Percentiles rank a stretch among this genome's conserved stretches.
Conservation (phyloP, 2,113 vertebrate genomes). For the Zapornia atra region DNA sequence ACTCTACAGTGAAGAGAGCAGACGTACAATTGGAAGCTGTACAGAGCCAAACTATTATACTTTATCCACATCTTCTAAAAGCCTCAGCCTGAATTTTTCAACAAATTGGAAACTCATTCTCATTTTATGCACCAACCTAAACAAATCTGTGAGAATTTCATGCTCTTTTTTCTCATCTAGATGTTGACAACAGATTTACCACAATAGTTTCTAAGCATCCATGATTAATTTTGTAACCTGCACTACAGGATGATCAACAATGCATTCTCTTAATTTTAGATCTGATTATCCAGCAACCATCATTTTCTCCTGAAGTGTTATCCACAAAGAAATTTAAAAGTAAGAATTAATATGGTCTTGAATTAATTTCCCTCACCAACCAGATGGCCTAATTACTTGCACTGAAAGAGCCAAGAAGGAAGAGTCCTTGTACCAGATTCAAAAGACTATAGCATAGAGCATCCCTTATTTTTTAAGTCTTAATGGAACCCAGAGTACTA, state of each 20-base stretch:
- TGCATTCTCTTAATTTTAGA: conserved; percentile 33
- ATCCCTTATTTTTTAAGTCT: not conserved
- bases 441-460: not conserved
- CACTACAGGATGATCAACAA: not conserved
- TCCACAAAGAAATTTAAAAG: conserved; percentile 36
- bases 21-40: not conserved
- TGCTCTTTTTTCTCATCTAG: not conserved
- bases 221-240: conserved; percentile 23
- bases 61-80: not conserved
- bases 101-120: not conserved
- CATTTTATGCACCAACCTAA: not conserved
- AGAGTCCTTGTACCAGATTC: not conserved
- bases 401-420: conserved; percentile 13
- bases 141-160: not conserved
- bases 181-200: not conserved
- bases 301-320: conserved; percentile 19
- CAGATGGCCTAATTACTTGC: conserved; percentile 47
- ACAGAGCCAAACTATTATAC: not conserved
- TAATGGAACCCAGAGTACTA: not conserved
- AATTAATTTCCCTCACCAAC: conserved; percentile 30
- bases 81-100: not conserved
- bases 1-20: not conserved
- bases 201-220: not conserved
- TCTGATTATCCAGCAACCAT: conserved; percentile 22
- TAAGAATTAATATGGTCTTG: conserved; percentile 20